phyloP scores from a whole-genome alignment of 35 echinoderm and acorn worm genomes.

The Apostichopus parvimensis region DNA sequence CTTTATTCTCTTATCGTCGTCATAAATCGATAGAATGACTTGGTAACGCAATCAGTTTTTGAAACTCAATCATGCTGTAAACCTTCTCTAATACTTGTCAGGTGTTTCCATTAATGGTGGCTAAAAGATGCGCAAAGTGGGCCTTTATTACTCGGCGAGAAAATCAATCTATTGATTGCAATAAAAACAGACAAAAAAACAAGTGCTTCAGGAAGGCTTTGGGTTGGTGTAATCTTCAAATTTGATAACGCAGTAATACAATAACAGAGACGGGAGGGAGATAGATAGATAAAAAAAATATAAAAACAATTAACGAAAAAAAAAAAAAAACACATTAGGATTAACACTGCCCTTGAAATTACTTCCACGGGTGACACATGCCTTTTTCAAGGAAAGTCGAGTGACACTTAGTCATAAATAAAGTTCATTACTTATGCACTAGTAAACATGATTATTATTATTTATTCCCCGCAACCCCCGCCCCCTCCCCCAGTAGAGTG shows the following conservation, averaged over 20 bases:
- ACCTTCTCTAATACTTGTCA: constrained; percentile 39
- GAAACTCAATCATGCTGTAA: constrained; percentile 31
- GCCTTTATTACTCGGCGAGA: constrained; percentile 18
- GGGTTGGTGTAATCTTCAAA: constrained; percentile 25
- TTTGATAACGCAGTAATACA: constrained; percentile 9
- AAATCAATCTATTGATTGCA: constrained; percentile 50
- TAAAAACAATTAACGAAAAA: background rate
- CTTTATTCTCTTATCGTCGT: constrained; percentile 32
- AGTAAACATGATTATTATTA: too few species aligned
- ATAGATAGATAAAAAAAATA: background rate
- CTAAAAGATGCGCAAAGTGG: constrained; percentile 31
- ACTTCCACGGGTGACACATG: background rate
- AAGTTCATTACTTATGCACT: too few species aligned
- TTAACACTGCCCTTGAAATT: constrained; percentile 28
- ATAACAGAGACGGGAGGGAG: background rate
- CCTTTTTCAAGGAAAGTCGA: background rate
- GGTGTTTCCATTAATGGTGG: constrained; percentile 45
- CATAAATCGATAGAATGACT: constrained; percentile 39
- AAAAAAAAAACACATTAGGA: background rate
- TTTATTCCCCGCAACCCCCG: too few species aligned
- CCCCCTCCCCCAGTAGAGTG: too few species aligned
- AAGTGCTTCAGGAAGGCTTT: constrained; percentile 12
- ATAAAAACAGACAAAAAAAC: constrained; percentile 35
- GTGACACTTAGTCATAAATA: background rate
- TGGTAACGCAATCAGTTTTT: constrained; percentile 35